phyloP scores from a whole-genome alignment of 2,797 vertebrate species.

The Vireo griseus region DNA sequence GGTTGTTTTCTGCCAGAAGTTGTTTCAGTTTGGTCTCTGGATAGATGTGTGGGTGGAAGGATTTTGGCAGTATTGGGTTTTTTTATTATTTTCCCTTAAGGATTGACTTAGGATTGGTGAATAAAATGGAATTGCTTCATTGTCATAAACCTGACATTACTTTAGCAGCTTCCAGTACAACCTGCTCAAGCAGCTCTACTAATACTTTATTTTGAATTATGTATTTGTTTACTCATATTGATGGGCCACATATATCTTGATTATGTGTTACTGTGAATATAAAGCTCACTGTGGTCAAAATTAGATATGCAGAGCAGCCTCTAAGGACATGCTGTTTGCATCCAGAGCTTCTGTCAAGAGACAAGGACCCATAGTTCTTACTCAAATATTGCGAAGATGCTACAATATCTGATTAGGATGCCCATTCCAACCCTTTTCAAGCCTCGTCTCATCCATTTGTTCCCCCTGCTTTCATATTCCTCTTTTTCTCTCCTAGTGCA shows the following conservation, averaged over 20 bases:
- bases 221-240: conserved; percentile 42
- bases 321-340: neutral
- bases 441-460: neutral
- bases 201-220: conserved; percentile 60
- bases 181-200: neutral
- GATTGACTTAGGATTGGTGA: conserved; percentile 3
- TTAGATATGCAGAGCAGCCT: neutral
- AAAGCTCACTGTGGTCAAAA: conserved; percentile 33
- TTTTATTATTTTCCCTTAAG: neutral
- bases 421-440: neutral
- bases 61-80: neutral
- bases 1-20: neutral
- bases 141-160: neutral
- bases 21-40: neutral
- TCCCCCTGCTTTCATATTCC: neutral
- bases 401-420: neutral
- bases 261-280: conserved; percentile 12
- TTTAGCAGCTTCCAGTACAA: neutral
- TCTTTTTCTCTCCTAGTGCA: neutral
- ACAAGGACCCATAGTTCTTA: neutral
- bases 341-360: neutral
- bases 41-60: neutral
- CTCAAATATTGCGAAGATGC: neutral
- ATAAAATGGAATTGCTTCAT: conserved; percentile 3
- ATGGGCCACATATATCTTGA: conserved; percentile 36